phyloP scores from a whole-genome alignment of 1,140 invertebrate genomes.

The Eupeodes corollae region DNA sequence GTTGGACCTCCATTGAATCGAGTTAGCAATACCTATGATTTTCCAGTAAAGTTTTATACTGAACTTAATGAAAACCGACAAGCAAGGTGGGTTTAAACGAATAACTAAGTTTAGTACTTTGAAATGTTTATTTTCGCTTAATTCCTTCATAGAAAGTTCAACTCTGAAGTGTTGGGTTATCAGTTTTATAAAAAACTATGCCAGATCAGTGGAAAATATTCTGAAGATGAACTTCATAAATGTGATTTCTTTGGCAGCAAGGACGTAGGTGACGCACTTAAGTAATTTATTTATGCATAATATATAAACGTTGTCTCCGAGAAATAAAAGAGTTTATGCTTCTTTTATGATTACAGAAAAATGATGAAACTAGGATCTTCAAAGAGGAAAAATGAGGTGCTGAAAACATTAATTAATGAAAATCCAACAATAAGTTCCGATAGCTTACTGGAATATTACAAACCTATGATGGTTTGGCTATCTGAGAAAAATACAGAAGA shows the following conservation, averaged over 20 bases:
- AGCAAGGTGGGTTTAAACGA: conserved; percentile 16
- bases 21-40: conserved; percentile 46
- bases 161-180: conserved; percentile 31
- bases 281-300: too few relatives aligned
- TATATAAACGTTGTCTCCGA: too few relatives aligned
- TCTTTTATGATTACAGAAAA: conserved; percentile 18
- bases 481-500: conserved; percentile 25
- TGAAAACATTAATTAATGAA: conserved; percentile 42
- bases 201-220: conserved; percentile 36
- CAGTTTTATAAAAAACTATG: conserved; percentile 50
- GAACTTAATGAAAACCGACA: conserved; percentile 29
- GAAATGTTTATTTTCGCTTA: neutral
- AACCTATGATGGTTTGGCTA: conserved; percentile 32
- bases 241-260: conserved; percentile 47
- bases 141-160: conserved; percentile 20
- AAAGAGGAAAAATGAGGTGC: conserved; percentile 45
- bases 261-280: conserved; percentile 38
- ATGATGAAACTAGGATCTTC: conserved; percentile 46
- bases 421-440: conserved; percentile 37
- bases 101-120: neutral
- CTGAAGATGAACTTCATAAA: conserved; percentile 41
- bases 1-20: conserved; percentile 44
- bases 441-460: conserved; percentile 35
- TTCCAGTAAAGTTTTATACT: conserved; percentile 39
- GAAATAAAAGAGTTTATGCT: neutral